These are phyloP conservation scores for Morpho helenor DNA, from an alignment of 2,888 invertebrate genomes.

Conservation along the genomic window DNA sequence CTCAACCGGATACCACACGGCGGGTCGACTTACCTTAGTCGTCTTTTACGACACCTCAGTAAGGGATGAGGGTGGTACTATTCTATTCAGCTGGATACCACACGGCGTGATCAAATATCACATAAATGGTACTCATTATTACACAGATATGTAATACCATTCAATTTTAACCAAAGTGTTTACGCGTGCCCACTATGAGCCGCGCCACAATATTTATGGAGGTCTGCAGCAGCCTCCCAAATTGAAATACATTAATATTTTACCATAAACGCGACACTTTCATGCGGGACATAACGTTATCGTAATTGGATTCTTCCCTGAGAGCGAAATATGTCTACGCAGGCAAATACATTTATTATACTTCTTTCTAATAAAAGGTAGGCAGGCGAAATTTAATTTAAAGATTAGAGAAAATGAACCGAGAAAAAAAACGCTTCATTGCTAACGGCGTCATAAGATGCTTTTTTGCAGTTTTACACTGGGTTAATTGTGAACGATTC, in stretches of 20 bases:
- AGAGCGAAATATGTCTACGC: constrained; percentile 44
- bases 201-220: constrained; percentile 73
- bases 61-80: too few relatives aligned
- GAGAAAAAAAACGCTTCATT: background rate
- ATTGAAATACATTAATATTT: constrained; percentile 80
- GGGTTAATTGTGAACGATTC: too few relatives aligned
- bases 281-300: constrained; percentile 75
- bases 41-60: too few relatives aligned
- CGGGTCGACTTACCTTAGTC: too few relatives aligned
- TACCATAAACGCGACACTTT: constrained; percentile 78
- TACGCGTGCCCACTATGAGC: constrained; percentile 64
- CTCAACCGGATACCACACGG: too few relatives aligned
- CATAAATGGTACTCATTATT: too few relatives aligned
- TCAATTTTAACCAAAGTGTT: constrained; percentile 74
- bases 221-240: constrained; percentile 73
- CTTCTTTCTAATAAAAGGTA: constrained; percentile 26
- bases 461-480: too few relatives aligned
- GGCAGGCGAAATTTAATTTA: constrained; percentile 23
- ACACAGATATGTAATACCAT: constrained; percentile 30
- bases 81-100: too few relatives aligned
- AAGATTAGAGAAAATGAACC: constrained; percentile 19
- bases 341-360: constrained; percentile 32
- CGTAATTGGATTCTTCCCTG: constrained; percentile 76
- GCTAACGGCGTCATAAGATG: too few relatives aligned
- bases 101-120: too few relatives aligned